These are phyloP conservation scores for Pyrrhia umbra DNA, from an alignment of 2,888 invertebrate species.

Conservation along the genomic window DNA sequence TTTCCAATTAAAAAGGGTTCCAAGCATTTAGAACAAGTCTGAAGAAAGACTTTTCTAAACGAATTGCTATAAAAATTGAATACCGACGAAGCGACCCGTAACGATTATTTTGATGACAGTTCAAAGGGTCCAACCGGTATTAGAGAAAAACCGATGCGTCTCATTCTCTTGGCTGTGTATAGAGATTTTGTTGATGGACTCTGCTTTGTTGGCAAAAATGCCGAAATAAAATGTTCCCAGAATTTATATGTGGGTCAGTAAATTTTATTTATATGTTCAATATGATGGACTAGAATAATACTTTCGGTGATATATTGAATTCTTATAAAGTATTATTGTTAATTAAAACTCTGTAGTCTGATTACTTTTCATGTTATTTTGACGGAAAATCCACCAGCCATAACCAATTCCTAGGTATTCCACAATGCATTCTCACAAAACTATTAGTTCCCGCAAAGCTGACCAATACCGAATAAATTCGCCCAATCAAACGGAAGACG, in stretches of 20 bases:
- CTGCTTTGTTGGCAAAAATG: conserved; percentile 43
- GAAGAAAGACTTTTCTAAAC: conserved; percentile 54
- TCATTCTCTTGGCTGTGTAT: conserved; percentile 50
- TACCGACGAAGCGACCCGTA: conserved; percentile 59
- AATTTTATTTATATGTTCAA: conserved; percentile 17
- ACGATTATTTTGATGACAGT: conserved; percentile 66
- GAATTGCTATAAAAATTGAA: conserved; percentile 64
- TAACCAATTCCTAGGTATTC: conserved; percentile 4
- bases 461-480: conserved; percentile 66
- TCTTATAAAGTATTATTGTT: neutral
- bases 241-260: conserved; percentile 43
- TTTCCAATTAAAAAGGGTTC: conserved; percentile 65
- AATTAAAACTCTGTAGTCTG: neutral
- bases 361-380: neutral
- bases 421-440: conserved; percentile 18
- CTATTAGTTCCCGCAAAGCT: conserved; percentile 39
- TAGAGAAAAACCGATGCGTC: conserved; percentile 53
- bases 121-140: conserved; percentile 59
- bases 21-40: conserved; percentile 46
- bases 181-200: conserved; percentile 48
- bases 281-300: conserved; percentile 9
- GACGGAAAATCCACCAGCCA: neutral
- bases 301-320: neutral
- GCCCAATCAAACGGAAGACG: conserved; percentile 69
- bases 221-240: conserved; percentile 38